Evolutionary conservation across 2,888 invertebrate genomes (phyloP), one percentile per base, ranked within the genome.

Genomic region (Fissipunctia ypsillon): DNA sequence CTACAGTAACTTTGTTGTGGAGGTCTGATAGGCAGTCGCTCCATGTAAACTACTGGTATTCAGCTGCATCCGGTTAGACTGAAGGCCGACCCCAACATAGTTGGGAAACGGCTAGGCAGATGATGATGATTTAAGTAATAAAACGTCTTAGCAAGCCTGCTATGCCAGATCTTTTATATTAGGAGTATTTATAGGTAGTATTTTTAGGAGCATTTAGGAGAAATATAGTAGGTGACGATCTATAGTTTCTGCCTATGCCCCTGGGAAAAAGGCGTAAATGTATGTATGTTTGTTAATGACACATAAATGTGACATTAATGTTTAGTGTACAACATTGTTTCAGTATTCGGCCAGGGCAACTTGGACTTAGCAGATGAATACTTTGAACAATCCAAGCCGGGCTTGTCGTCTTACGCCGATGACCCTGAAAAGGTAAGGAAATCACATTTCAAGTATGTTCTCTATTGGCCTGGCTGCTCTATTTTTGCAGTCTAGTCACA

Each of bases 331-430:
- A 28, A 52, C 43, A 96, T 88, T 63, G 73, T 94, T 93, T 59
- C 93, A 96, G 96, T 96, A 92, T 96, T 95, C 81, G 94, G 95
- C 64, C 91, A 91, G 86, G 97, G 97, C 54, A 97, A 97, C 88
- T 95, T 99, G 90, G 97, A 98, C 85, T 95, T 99, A 79, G 98
- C 98, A 81, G 97, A 97, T 87, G 99, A 99, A 95, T 96, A 98
- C 72, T 99, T 98, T 91, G 97, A 97, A 86, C 98, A 99, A 93
- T 97, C 97, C 0, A 99, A 99, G 90, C 99, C 99, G 0, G 99
- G 99, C 0, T 94, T 99, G 59, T 99, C 99, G 7, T 97, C 98
- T 0, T 99, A 97, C 92, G 98, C 98, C 0, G 97, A 98, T 85
- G 97, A 98, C 76, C 99, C 99, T 0, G 95, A 96, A 72, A 97